Evolutionary conservation across 2,113 vertebrate genomes (phyloP).

Genomic region (Podocnemis expansa): DNA sequence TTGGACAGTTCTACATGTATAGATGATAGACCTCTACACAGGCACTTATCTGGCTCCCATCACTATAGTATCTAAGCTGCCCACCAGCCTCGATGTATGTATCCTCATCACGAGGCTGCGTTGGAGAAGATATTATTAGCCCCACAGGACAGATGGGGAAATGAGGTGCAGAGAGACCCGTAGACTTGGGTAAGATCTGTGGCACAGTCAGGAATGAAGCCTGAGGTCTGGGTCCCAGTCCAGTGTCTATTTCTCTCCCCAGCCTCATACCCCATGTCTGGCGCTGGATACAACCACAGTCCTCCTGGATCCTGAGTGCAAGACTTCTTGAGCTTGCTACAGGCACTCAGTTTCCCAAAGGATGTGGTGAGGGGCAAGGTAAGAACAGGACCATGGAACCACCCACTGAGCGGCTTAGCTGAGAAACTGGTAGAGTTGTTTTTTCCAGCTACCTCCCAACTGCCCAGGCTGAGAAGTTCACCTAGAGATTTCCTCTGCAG

Average conservation of each 20-base stretch:
- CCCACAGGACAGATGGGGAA: neutral
- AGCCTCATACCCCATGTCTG: neutral
- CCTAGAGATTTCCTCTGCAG: slow-evolving; percentile 4
- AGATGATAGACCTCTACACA: neutral
- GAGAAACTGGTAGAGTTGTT: neutral
- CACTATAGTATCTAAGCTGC: neutral
- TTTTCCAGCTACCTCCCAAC: slow-evolving; percentile 8
- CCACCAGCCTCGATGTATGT: neutral
- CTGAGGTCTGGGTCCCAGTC: neutral
- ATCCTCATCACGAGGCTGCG: neutral
- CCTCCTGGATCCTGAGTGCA: slow-evolving; percentile 11
- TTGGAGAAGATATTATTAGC: neutral
- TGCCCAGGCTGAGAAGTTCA: slow-evolving; percentile 28
- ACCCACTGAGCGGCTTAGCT: neutral
- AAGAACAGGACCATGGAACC: neutral
- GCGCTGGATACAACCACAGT: neutral
- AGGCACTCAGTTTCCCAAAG: slow-evolving; percentile 15
- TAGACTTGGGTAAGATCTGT: neutral
- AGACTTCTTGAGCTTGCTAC: neutral
- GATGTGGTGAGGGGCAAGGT: neutral
- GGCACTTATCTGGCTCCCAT: neutral
- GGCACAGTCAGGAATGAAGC: neutral
- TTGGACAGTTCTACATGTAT: neutral
- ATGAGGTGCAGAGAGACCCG: neutral
- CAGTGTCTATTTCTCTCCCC: neutral